phyloP scores from a whole-genome alignment of 1,140 invertebrate species.

The Leptoteleia sp. region DNA sequence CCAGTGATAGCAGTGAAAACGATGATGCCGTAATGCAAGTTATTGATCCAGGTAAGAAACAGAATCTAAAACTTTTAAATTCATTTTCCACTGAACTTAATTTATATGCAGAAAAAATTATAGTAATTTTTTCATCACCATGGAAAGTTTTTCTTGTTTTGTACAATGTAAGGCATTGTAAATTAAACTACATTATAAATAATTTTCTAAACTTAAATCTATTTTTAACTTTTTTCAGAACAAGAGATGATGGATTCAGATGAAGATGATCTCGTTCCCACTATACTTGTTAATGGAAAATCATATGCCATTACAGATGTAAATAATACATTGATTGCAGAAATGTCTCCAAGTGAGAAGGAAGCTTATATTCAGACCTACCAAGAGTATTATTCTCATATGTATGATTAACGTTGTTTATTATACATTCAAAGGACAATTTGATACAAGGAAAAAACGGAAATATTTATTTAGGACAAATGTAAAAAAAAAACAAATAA shows the following conservation, averaged over 20 bases:
- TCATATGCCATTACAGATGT: constrained; percentile 90
- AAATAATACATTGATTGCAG: constrained; percentile 90
- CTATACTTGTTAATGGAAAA: constrained; percentile 90
- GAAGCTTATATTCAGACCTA: constrained; percentile 96
- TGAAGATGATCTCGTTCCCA: constrained; percentile 91
- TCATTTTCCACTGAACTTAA: too few relatives aligned
- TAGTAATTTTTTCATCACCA: too few relatives aligned
- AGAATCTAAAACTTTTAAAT: too few relatives aligned
- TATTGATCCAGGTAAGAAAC: constrained; percentile 68
- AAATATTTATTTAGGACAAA: too few relatives aligned
- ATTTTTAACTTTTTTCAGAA: constrained; percentile 79
- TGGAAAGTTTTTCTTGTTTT: too few relatives aligned
- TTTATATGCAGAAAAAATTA: too few relatives aligned
- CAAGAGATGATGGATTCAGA: constrained; percentile 91
- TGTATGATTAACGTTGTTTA: constrained; percentile 83
- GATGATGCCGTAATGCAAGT: constrained; percentile 84
- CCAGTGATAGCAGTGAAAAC: constrained; percentile 89
- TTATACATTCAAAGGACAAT: constrained; percentile 17
- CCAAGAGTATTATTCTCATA: constrained; percentile 95
- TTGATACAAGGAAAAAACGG: too few relatives aligned
- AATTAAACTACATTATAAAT: too few relatives aligned
- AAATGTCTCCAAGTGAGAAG: constrained; percentile 96
- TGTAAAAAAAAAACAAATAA: too few relatives aligned
- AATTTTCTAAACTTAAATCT: constrained; percentile 7
- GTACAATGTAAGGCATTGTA: too few relatives aligned